These are phyloP conservation scores for Synaphobranchus kaupii DNA, from an alignment of 2,797 vertebrate species.

Conservation along the genomic window DNA sequence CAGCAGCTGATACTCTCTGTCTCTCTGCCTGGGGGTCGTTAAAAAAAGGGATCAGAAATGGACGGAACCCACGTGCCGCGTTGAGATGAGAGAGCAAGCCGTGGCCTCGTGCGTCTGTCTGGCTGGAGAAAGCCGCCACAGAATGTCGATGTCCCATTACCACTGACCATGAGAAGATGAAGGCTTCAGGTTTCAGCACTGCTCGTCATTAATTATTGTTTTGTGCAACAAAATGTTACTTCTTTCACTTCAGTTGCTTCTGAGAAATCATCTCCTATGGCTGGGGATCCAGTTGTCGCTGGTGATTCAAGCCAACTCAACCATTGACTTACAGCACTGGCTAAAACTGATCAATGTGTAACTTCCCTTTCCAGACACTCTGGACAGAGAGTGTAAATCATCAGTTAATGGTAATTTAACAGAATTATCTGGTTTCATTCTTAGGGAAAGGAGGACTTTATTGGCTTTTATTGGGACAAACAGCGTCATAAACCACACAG, in stretches of 20 bases:
- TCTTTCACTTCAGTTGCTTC: too few species aligned
- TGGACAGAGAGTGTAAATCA: background rate
- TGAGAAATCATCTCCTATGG: background rate
- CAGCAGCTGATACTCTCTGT: conserved; percentile 10
- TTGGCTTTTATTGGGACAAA: background rate
- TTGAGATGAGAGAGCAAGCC: conserved; percentile 18
- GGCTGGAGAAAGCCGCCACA: background rate
- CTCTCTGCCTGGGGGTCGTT: background rate
- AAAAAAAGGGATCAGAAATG: conserved; percentile 13
- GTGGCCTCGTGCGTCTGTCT: background rate
- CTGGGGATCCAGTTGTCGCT: background rate
- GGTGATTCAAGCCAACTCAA: background rate
- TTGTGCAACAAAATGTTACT: background rate
- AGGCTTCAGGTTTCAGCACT: background rate
- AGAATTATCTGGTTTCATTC: background rate
- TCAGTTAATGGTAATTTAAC: background rate
- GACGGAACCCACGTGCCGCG: background rate
- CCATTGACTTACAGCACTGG: background rate
- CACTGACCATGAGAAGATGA: background rate
- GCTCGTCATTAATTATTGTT: background rate
- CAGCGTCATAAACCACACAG: background rate
- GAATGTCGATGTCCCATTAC: background rate
- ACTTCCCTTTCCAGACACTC: background rate
- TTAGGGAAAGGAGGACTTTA: background rate
- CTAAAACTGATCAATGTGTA: background rate